Conservation (phyloP, 2,113 vertebrate genomes). For the Chaetodon trifascialis region DNA sequence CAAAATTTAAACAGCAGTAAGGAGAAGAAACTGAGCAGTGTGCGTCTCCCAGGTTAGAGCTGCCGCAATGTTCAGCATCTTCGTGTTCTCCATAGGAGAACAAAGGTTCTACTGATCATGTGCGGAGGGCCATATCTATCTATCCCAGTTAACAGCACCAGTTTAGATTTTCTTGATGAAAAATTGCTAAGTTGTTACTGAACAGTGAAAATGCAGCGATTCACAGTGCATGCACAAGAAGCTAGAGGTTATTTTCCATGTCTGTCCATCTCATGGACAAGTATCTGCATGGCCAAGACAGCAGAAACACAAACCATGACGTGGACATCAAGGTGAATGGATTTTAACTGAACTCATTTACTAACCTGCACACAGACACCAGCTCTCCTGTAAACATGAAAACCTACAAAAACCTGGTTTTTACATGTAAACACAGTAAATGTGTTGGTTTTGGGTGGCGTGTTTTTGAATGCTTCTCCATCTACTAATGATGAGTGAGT, state of each 20-base stretch:
- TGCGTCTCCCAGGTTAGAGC: too few species aligned
- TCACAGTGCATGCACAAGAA: neutral
- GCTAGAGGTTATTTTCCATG: neutral
- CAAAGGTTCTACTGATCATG: too few species aligned
- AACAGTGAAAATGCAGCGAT: neutral
- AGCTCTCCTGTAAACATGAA: neutral
- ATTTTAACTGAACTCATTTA: too few species aligned
- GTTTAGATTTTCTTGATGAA: neutral
- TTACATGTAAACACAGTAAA: neutral
- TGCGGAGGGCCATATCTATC: too few species aligned
- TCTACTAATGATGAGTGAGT: slow-evolving; percentile 6
- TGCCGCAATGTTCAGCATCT: too few species aligned
- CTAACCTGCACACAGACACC: neutral
- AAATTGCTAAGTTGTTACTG: neutral
- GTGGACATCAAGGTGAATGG: neutral
- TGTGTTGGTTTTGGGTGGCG: neutral
- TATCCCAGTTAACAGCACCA: neutral
- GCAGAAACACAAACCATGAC: neutral
- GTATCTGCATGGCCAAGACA: too few species aligned
- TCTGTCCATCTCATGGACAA: neutral
- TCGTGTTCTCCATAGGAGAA: too few species aligned
- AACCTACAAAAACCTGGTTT: too few species aligned
- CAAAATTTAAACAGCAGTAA: too few species aligned
- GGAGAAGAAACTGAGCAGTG: too few species aligned
- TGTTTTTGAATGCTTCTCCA: neutral